A percentile compares a stretch with the other conserved stretches of the same genome.
These are phyloP conservation scores for Saguinus midas DNA, from an alignment of 2,113 vertebrate species.

Conservation along the genomic window DNA sequence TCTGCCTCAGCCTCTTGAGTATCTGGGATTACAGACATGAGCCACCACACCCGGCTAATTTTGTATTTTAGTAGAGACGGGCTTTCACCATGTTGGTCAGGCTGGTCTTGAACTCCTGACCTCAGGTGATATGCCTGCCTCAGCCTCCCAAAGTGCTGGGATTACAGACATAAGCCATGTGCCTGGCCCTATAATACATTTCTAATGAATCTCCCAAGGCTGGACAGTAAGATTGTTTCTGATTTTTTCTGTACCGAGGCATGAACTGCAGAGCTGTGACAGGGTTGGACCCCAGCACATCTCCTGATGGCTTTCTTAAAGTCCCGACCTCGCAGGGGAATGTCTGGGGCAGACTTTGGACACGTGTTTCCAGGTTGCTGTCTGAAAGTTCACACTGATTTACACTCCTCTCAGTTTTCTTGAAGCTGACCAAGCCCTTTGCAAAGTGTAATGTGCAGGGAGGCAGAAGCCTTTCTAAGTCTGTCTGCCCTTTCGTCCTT, in stretches of 20 bases:
- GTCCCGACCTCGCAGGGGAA: neutral
- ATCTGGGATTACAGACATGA: too few species aligned
- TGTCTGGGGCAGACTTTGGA: neutral
- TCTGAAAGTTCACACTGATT: neutral
- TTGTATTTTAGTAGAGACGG: too few species aligned
- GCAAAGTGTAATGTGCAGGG: neutral
- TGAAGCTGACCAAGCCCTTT: neutral
- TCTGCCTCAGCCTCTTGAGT: too few species aligned
- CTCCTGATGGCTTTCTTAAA: neutral
- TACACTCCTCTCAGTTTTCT: neutral
- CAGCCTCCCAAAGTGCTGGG: too few species aligned
- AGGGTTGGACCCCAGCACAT: accelerated
- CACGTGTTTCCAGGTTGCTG: neutral
- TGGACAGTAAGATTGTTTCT: neutral
- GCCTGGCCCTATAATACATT: neutral
- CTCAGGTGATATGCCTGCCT: too few species aligned
- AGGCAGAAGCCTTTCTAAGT: neutral
- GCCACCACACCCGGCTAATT: too few species aligned
- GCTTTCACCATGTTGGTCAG: too few species aligned
- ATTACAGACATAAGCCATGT: too few species aligned
- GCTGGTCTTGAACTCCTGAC: too few species aligned
- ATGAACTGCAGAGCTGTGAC: accelerated
- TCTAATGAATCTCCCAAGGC: neutral
- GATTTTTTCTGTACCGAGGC: neutral
- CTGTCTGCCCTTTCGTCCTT: constrained; percentile 53